Evolutionary conservation across 2,888 invertebrate genomes (phyloP).

Genomic region (Campaea margaritaria): DNA sequence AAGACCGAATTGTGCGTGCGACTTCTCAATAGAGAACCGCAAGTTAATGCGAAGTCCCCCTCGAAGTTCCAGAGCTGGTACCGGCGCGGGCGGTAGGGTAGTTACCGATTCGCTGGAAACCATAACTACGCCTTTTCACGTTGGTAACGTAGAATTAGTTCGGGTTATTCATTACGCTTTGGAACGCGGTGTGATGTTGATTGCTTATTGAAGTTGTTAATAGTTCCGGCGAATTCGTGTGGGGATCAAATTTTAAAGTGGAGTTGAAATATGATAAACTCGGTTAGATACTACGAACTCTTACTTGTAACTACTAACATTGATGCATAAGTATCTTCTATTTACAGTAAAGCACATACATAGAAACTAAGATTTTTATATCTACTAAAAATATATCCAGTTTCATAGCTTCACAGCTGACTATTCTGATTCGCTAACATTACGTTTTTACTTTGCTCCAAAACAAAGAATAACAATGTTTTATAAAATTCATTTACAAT

Average conservation of each 20-base stretch:
- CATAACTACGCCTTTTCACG: constrained; percentile 65
- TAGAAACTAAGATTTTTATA: too few species aligned
- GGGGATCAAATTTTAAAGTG: constrained; percentile 42
- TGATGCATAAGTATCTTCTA: too few species aligned
- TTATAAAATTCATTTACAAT: too few species aligned
- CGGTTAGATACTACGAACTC: constrained; percentile 5
- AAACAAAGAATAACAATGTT: too few species aligned
- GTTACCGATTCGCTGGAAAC: constrained; percentile 50
- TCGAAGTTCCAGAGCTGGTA: constrained; percentile 21
- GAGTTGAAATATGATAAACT: constrained; percentile 19
- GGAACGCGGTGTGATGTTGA: constrained; percentile 67
- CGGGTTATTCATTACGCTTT: constrained; percentile 67
- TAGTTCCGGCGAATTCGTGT: constrained; percentile 57
- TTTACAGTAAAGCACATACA: too few species aligned
- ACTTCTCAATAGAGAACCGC: constrained; percentile 62
- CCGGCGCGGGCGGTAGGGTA: constrained; percentile 49
- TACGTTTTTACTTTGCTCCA: too few species aligned
- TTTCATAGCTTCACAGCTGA: too few species aligned
- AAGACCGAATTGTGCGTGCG: constrained; percentile 70
- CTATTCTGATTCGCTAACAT: too few species aligned
- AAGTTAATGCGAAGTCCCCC: constrained; percentile 56
- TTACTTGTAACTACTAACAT: too few species aligned
- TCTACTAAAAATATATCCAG: too few species aligned
- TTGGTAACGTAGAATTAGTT: constrained; percentile 69
- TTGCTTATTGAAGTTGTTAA: constrained; percentile 71